Evolutionary conservation across 2,113 vertebrate species (phyloP).

Genomic region (Lanius collurio): DNA sequence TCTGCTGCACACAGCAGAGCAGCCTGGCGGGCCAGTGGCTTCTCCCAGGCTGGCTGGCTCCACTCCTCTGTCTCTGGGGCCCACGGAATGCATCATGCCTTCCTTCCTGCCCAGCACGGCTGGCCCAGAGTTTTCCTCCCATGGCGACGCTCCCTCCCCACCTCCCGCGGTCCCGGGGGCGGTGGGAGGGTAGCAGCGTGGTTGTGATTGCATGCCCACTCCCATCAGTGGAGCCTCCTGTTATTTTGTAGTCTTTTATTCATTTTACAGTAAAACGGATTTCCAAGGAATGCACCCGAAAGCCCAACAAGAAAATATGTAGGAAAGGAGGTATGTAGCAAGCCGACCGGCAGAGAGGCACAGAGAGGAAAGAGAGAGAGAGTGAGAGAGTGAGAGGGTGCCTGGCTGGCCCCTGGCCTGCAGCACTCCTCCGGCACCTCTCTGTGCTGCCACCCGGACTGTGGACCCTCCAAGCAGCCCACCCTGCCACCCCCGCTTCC

Average conservation of each 20-base stretch:
- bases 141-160: slow-evolving; percentile 66
- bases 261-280: slow-evolving; percentile 99
- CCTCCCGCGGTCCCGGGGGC: slow-evolving; percentile 56
- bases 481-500: background rate
- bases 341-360: slow-evolving; percentile 79
- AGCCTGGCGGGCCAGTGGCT: background rate
- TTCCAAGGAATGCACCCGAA: slow-evolving; percentile 99
- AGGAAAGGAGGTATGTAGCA: slow-evolving; percentile 99
- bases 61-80: background rate
- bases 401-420: background rate
- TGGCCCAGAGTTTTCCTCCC: slow-evolving; percentile 58
- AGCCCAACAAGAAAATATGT: slow-evolving; percentile 99
- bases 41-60: background rate
- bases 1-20: background rate
- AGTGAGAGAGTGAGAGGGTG: slow-evolving; percentile 70
- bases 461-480: background rate
- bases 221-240: slow-evolving; percentile 90
- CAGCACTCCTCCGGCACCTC: slow-evolving; percentile 24
- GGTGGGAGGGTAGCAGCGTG: slow-evolving; percentile 63
- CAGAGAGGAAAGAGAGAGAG: slow-evolving; percentile 78
- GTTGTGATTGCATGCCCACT: slow-evolving; percentile 92
- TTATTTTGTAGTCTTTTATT: slow-evolving; percentile 99
- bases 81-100: background rate
- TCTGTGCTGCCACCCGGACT: background rate
- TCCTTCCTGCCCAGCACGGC: slow-evolving; percentile 39